phyloP scores from a whole-genome alignment of 2,797 vertebrate species.

The Anguilla pacifica region DNA sequence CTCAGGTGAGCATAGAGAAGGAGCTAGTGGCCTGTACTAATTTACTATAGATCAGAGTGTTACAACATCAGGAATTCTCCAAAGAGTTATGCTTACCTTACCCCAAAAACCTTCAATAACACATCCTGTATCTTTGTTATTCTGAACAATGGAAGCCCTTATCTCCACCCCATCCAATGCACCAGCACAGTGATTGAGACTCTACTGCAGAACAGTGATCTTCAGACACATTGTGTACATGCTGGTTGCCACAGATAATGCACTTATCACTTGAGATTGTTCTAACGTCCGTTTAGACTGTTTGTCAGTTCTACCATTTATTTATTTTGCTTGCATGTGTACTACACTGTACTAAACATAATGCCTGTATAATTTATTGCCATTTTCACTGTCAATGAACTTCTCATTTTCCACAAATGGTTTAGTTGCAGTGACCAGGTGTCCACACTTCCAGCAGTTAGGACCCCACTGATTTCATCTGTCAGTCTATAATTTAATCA shows the following conservation, averaged over 20 bases:
- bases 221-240: too few relatives aligned
- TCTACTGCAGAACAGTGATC: not conserved
- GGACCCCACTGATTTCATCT: not conserved
- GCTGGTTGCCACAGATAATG: too few relatives aligned
- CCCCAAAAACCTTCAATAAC: too few relatives aligned
- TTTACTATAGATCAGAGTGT: too few relatives aligned
- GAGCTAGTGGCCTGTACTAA: too few relatives aligned
- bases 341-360: not conserved
- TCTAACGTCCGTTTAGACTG: not conserved
- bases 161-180: not conserved
- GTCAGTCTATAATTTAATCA: not conserved
- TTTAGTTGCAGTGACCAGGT: not conserved
- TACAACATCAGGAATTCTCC: too few relatives aligned
- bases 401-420: not conserved
- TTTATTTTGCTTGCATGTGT: not conserved
- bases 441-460: not conserved
- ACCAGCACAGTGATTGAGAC: not conserved
- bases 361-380: not conserved
- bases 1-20: too few relatives aligned
- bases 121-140: not conserved
- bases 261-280: not conserved
- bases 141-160: not conserved
- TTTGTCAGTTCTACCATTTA: not conserved
- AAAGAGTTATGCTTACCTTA: too few relatives aligned
- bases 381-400: not conserved